Percentiles rank a stretch among this genome's conserved stretches.
Conservation (phyloP, 2,113 vertebrate species). For the Australoheros scitulus region DNA sequence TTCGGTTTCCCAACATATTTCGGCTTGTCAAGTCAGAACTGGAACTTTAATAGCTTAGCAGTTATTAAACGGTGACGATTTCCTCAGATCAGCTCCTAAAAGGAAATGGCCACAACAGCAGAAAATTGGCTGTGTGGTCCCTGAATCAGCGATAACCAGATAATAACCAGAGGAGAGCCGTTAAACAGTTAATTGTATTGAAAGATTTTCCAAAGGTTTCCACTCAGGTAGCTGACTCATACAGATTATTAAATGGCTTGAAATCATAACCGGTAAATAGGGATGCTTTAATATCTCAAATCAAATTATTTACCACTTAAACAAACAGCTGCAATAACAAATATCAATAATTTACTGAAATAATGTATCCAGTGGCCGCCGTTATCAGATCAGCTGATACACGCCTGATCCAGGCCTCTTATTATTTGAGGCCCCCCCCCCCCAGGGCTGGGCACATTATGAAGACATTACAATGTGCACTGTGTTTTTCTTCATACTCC, state of each 20-base stretch:
- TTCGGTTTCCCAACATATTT: neutral
- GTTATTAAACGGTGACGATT: neutral
- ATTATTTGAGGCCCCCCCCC: neutral
- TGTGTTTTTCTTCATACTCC: neutral
- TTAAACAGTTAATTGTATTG: neutral
- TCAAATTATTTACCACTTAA: too few relatives aligned
- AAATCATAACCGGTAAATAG: neutral
- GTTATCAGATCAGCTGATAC: too few relatives aligned
- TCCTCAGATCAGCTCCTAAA: neutral
- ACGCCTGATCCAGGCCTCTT: neutral
- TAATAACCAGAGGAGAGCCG: neutral
- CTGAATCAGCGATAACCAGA: neutral
- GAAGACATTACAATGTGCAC: neutral
- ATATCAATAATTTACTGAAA: too few relatives aligned
- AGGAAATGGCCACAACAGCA: neutral
- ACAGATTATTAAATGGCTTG: neutral
- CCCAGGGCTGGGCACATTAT: neutral
- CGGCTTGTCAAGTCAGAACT: neutral
- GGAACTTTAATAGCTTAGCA: too few relatives aligned
- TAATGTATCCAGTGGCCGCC: too few relatives aligned
- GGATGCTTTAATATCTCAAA: neutral
- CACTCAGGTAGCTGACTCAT: neutral
- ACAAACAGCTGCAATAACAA: too few relatives aligned
- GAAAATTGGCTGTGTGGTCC: neutral
- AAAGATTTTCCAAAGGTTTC: neutral